Conservation (phyloP, 30 jellyfish, hydroid and myxozoan genomes). For the Phacellophora camtschatica region DNA sequence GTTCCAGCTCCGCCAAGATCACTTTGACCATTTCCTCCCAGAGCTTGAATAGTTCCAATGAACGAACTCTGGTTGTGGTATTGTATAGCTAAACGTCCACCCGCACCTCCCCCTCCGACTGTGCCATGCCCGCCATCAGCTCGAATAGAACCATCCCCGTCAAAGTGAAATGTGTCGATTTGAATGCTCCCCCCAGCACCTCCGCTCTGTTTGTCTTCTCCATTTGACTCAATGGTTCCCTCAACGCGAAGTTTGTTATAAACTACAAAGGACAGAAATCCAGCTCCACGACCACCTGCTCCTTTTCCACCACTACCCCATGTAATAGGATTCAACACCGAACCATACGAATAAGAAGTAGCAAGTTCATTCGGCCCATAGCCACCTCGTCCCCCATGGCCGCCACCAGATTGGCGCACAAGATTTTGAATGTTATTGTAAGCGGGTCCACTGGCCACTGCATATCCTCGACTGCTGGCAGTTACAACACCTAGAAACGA, state of each 20-base stretch:
- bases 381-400: slow-evolving; percentile 76
- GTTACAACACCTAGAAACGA: slow-evolving; percentile 26
- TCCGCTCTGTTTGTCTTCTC: slow-evolving; percentile 39
- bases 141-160: slow-evolving; percentile 54
- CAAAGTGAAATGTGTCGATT: slow-evolving; percentile 14
- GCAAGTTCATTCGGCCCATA: slow-evolving; percentile 46
- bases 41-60: slow-evolving; percentile 38
- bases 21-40: slow-evolving; percentile 41
- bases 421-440: slow-evolving; percentile 16
- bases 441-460: slow-evolving; percentile 42
- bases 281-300: slow-evolving; percentile 67
- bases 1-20: slow-evolving; percentile 76
- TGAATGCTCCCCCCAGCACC: slow-evolving; percentile 70
- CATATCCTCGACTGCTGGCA: slow-evolving; percentile 55
- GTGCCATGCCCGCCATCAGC: slow-evolving; percentile 64
- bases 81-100: slow-evolving; percentile 58
- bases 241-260: slow-evolving; percentile 46
- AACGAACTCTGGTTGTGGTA: slow-evolving; percentile 52
- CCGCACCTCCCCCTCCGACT: slow-evolving; percentile 68
- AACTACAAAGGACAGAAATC: slow-evolving; percentile 7
- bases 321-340: slow-evolving; percentile 31
- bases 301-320: slow-evolving; percentile 77
- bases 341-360: slow-evolving; percentile 57
- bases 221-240: slow-evolving; percentile 49
- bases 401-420: slow-evolving; percentile 41